Base-by-base conservation (phyloP, 2,797 vertebrate genomes). In the Okamejei kenojei region DNA sequence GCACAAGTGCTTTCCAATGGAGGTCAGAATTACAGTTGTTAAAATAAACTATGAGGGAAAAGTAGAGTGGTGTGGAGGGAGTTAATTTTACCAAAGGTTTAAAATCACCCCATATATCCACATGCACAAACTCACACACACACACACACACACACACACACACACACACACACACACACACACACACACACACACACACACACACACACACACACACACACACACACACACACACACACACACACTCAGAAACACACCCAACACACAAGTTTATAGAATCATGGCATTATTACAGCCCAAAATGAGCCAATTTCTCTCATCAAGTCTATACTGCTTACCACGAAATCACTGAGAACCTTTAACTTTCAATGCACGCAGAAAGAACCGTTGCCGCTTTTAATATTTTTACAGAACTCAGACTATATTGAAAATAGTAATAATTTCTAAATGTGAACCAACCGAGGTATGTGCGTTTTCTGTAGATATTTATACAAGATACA, bases 401-500 rank as follows among this genome's bases (percentile, higher is more conserved):
- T 68, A 68, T 68, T 88, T 65, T 88, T 65, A 68, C 68, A n/a
- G 29, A 88, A 88, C 10, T n/a, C 3, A 29, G 29, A n/a, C 29
- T 86, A 63, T 32, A 86, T 63, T 32, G 82, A 86, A 86, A 86
- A 63, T 86, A 86, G 82, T 86, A 86, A 86, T n/a, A 10, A 35
- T 88, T 88, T 88, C 84, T 88, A 88, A 88, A 61, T 32, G 0
- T 88, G 84, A 88, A 88, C 15, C 84, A 68, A 63, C 61, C 84
- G 23, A 35, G 19, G 84, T 88, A 88, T 88, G 61, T 88, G 84
- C n/a, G n/a, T 88, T 68, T 73, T 76, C 73, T 76, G 71, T 29
- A 76, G 68, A 73, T 76, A 76, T 92, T 92, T 92, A 76, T 92
- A 74, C 68, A 92, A 76, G 71, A 45, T 92, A 92, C 90, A 73